Evolutionary conservation across 2,797 vertebrate species (phyloP).

Genomic region (Botia kubotai): DNA sequence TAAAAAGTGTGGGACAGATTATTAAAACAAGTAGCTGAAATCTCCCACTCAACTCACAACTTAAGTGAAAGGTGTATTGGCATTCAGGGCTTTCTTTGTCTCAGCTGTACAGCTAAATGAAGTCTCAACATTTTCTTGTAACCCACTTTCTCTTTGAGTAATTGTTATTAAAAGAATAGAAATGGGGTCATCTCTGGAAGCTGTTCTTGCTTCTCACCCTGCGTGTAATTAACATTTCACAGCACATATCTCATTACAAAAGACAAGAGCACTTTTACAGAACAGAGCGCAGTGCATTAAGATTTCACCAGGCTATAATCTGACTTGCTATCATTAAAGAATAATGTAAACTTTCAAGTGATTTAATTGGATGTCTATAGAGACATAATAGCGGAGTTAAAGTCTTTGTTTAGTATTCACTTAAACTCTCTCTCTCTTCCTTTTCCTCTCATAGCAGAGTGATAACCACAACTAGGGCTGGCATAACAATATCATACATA

Average conservation of each 20-base stretch:
- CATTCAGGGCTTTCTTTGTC: slow-evolving; percentile 64
- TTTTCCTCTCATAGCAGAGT: slow-evolving; percentile 11
- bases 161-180: slow-evolving; percentile 77
- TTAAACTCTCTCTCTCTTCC: slow-evolving; percentile 28
- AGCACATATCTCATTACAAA: slow-evolving; percentile 75
- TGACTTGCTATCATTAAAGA: slow-evolving; percentile 54
- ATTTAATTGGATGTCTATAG: slow-evolving; percentile 49
- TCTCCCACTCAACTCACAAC: background rate
- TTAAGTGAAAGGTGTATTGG: background rate
- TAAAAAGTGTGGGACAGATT: slow-evolving; percentile 7
- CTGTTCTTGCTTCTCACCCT: slow-evolving; percentile 68
- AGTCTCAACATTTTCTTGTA: slow-evolving; percentile 70
- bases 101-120: slow-evolving; percentile 48
- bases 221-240: slow-evolving; percentile 77
- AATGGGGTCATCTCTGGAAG: slow-evolving; percentile 76
- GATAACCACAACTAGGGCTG: background rate
- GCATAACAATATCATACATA: background rate
- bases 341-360: slow-evolving; percentile 53
- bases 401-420: slow-evolving; percentile 47
- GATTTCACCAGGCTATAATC: slow-evolving; percentile 57
- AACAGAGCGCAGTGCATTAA: slow-evolving; percentile 53
- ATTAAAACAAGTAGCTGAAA: slow-evolving; percentile 23
- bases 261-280: slow-evolving; percentile 65
- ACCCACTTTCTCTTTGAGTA: slow-evolving; percentile 71
- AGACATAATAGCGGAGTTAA: slow-evolving; percentile 46